Evolutionary conservation across 2,888 invertebrate species (phyloP).

Genomic region (Melinaea menophilus): DNA sequence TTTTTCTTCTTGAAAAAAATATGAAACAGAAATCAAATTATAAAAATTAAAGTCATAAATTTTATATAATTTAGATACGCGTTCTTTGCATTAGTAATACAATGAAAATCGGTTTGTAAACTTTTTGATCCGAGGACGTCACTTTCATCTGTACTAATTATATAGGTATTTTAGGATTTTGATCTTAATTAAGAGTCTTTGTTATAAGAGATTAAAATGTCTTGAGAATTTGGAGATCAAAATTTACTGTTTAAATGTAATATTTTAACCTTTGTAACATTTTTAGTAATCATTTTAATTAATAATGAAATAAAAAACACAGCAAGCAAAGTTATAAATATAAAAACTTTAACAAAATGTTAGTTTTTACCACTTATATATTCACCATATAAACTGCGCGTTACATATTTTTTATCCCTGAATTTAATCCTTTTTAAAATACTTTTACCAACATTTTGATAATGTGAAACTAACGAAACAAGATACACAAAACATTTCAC

Average conservation of each 20-base stretch:
- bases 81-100: conserved; percentile 28
- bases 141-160: conserved; percentile 29
- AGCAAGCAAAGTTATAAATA: too few relatives aligned
- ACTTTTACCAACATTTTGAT: background rate
- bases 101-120: conserved; percentile 22
- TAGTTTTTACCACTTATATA: background rate
- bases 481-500: background rate
- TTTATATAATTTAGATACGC: too few relatives aligned
- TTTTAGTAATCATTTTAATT: too few relatives aligned
- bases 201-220: conserved; percentile 39
- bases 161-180: conserved; percentile 40
- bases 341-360: too few relatives aligned
- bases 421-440: background rate
- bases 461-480: background rate
- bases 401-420: background rate
- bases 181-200: conserved; percentile 47
- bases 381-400: background rate
- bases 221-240: conserved; percentile 1
- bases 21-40: too few relatives aligned
- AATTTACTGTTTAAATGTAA: background rate
- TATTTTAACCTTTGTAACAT: too few relatives aligned
- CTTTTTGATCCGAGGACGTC: conserved; percentile 9
- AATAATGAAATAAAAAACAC: too few relatives aligned
- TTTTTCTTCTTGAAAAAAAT: too few relatives aligned
- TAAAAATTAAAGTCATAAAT: too few relatives aligned